Percentiles rank a stretch among this genome's conserved stretches.
phyloP scores from a whole-genome alignment of 1,140 invertebrate genomes.

The Bacillus rossius region DNA sequence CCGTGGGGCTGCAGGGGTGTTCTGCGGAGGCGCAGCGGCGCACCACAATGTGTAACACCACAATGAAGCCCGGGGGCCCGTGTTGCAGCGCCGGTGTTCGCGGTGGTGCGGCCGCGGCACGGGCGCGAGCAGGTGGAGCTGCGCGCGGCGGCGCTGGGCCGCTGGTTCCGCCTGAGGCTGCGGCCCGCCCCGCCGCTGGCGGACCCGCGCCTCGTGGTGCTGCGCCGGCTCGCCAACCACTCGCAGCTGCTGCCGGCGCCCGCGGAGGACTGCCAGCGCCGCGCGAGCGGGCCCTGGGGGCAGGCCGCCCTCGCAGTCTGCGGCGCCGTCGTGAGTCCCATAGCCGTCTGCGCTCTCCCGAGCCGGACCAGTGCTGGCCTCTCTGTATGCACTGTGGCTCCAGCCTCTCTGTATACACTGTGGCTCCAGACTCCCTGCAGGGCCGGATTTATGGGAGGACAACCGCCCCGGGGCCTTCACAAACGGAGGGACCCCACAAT shows the following conservation, averaged over 20 bases:
- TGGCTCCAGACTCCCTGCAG: neutral
- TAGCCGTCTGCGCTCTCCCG: neutral
- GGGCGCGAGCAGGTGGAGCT: neutral
- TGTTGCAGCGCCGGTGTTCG: slow-evolving; percentile 8
- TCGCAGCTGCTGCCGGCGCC: neutral
- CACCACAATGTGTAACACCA: too few species aligned
- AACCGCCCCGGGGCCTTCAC: neutral
- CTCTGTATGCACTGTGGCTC: neutral
- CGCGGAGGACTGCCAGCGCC: neutral
- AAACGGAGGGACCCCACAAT: too few species aligned
- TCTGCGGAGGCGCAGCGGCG: too few species aligned
- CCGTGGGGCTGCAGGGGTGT: too few species aligned
- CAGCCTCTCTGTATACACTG: neutral
- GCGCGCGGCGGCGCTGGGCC: neutral
- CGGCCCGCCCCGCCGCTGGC: neutral
- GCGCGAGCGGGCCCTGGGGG: neutral
- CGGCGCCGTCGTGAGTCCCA: slow-evolving; percentile 3
- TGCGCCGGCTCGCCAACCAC: neutral
- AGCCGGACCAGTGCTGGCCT: neutral
- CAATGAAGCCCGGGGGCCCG: too few species aligned
- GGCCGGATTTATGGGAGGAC: neutral
- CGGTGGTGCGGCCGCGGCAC: neutral
- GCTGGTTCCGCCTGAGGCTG: slow-evolving; percentile 1
- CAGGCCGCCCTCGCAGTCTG: slow-evolving; percentile 3
- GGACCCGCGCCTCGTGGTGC: slow-evolving; percentile 4